Evolutionary conservation across 2,797 vertebrate species (phyloP).

Genomic region (Enteromius paludinosus): DNA sequence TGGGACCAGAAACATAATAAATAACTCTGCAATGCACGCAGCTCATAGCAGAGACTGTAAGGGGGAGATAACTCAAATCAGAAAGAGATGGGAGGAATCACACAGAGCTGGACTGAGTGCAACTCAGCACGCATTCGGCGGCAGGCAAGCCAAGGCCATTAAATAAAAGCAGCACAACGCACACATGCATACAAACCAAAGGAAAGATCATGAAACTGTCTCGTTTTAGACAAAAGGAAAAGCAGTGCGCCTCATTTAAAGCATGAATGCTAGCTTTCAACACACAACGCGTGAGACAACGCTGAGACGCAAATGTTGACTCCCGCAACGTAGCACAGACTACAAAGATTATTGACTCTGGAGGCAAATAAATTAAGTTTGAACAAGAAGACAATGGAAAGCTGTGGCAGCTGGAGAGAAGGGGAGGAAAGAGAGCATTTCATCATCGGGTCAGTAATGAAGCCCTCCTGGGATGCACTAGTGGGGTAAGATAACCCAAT

Average conservation of each 20-base stretch:
- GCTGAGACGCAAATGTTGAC: conserved; percentile 24
- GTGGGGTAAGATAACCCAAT: conserved; percentile 55
- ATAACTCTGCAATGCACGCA: conserved; percentile 20
- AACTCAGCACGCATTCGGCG: neutral
- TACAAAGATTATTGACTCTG: conserved; percentile 40
- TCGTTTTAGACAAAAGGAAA: conserved; percentile 18
- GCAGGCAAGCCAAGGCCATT: conserved; percentile 24
- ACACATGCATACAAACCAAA: neutral
- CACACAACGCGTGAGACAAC: conserved; percentile 2
- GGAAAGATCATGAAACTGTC: conserved; percentile 3
- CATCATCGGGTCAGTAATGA: conserved; percentile 43
- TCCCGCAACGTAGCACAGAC: conserved; percentile 32
- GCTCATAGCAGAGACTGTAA: conserved; percentile 21
- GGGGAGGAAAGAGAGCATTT: conserved; percentile 37
- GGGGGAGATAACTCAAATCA: conserved; percentile 20
- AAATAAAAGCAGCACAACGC: conserved; percentile 20
- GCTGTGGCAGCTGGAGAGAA: conserved; percentile 39
- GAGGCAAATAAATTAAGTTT: conserved; percentile 39
- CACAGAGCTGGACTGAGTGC: neutral
- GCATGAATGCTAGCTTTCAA: conserved; percentile 16
- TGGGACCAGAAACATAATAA: conserved; percentile 34
- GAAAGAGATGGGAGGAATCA: conserved; percentile 35
- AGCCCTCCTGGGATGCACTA: conserved; percentile 35
- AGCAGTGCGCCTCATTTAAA: conserved; percentile 14
- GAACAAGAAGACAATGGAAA: conserved; percentile 32